Base-by-base conservation (phyloP, 2,888 invertebrate genomes). In the Morinoia aosen region DNA sequence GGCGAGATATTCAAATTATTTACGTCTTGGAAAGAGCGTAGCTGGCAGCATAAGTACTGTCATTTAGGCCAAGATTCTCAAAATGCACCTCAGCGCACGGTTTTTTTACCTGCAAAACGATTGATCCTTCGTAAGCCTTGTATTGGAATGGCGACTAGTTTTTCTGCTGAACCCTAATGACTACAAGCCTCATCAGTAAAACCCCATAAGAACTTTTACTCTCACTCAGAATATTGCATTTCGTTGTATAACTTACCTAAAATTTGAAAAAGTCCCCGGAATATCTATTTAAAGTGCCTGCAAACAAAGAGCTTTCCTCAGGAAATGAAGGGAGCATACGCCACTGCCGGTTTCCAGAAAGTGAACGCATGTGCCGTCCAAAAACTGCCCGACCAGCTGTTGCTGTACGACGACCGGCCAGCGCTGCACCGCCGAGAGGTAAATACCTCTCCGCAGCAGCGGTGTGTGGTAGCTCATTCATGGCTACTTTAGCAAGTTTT, bases 401-500 rank as follows among this genome's bases (percentile, higher is more conserved):
- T 61, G 61, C 61, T 16, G 61, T 61, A 2, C 25, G 33, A 10
- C 76, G 25, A 16, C 33, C 76, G 33, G 33, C 76, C 76, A 76
- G 25, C 19, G 76, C 76, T 16, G 61, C 76, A 76, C 25, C 25
- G 25, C 76, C 25, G 76, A 48, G 19, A 76, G 33, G 76, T 8
- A 16, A 76, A 76, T 10, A 76, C 25, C 76, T 76, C 25, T 10
- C 76, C 76, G 25, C 25, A 76, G 76, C 19, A 10, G 33, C 8
- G 76, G 76, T 76, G 76, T 76, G 90, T n/a, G 57, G 93, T 25
- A 57, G 93, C 58, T 93, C 93, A 93, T 93, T 93, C 93, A 93
- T 93, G 19, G 93, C 93, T 48, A 57, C 93, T 93, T 93, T 93
- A 93, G 93, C 93, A 11, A 93, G 93, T 93, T 93, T 93, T 93